A percentile compares a stretch with the other conserved stretches of the same genome.
These are phyloP conservation scores for Atta texana DNA, from an alignment of 1,140 invertebrate species.

Conservation along the genomic window DNA sequence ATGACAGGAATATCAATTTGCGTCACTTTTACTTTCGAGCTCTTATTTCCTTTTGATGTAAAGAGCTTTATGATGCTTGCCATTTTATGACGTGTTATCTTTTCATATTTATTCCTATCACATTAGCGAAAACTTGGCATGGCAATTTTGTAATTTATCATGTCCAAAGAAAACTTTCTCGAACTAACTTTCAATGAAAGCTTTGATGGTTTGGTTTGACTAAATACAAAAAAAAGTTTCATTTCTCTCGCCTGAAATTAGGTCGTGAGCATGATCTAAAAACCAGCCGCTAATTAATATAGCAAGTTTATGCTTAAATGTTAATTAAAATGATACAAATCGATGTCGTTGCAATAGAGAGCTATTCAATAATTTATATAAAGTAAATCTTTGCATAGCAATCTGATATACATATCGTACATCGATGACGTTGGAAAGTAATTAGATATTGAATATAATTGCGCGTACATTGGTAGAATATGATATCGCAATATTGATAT, in stretches of 20 bases:
- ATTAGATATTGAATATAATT: constrained; percentile 59
- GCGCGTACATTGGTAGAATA: neutral
- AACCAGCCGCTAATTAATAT: constrained; percentile 26
- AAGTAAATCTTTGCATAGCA: constrained; percentile 46
- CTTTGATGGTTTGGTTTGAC: constrained; percentile 24
- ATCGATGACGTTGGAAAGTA: constrained; percentile 35
- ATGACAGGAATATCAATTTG: neutral
- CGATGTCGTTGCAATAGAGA: constrained; percentile 21
- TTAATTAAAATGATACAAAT: constrained; percentile 58
- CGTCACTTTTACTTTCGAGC: constrained; percentile 13
- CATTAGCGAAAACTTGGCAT: neutral
- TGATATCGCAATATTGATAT: constrained; percentile 36
- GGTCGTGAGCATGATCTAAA: constrained; percentile 8
- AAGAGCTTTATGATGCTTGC: neutral
- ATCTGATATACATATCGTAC: constrained; percentile 52
- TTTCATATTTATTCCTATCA: constrained; percentile 49
- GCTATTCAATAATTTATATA: constrained; percentile 37
- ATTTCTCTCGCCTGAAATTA: neutral
- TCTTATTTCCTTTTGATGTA: constrained; percentile 1
- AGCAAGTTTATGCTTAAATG: constrained; percentile 14
- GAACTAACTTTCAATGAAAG: constrained; percentile 3
- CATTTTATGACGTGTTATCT: neutral
- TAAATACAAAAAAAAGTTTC: neutral
- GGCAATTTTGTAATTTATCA: constrained; percentile 52
- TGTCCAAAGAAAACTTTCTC: constrained; percentile 20